Evolutionary conservation across 2,888 invertebrate species (phyloP).

Genomic region (Dyspetes luteomarginatus): DNA sequence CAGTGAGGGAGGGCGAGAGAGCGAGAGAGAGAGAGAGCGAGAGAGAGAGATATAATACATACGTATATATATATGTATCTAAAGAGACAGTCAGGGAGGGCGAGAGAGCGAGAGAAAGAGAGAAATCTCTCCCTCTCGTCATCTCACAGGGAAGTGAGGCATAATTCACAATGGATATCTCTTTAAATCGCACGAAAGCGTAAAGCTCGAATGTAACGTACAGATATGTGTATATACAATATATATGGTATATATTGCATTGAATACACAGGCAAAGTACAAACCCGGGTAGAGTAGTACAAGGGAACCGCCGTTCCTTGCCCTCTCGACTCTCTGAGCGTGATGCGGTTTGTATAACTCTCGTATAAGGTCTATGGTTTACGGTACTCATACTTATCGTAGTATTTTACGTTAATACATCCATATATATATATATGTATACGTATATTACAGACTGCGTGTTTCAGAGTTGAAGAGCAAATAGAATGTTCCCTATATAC

Average conservation of each 20-base stretch:
- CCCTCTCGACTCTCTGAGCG: constrained; percentile 33
- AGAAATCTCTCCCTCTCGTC: constrained; percentile 70
- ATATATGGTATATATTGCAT: neutral
- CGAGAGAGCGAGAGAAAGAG: constrained; percentile 20
- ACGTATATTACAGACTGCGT: constrained; percentile 19
- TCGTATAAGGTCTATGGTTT: constrained; percentile 60
- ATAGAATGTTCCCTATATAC: constrained; percentile 5
- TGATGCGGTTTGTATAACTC: constrained; percentile 62
- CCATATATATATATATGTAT: constrained; percentile 15
- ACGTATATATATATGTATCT: no score
- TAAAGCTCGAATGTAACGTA: constrained; percentile 71
- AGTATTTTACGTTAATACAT: constrained; percentile 41
- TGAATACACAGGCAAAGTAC: constrained; percentile 9
- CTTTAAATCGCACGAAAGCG: constrained; percentile 80
- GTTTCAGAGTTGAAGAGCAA: constrained; percentile 23
- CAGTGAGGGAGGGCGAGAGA: constrained; percentile 13
- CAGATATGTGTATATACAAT: neutral
- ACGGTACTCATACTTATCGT: constrained; percentile 59
- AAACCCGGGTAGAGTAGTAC: constrained; percentile 24
- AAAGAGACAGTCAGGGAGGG: constrained; percentile 61
- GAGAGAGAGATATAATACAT: neutral
- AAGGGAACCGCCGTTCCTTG: constrained; percentile 48
- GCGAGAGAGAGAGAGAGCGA: constrained; percentile 59
- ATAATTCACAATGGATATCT: constrained; percentile 80
- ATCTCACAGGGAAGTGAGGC: constrained; percentile 76